Conservation (phyloP, 2,797 vertebrate genomes). For the Podarcis lilfordi region DNA sequence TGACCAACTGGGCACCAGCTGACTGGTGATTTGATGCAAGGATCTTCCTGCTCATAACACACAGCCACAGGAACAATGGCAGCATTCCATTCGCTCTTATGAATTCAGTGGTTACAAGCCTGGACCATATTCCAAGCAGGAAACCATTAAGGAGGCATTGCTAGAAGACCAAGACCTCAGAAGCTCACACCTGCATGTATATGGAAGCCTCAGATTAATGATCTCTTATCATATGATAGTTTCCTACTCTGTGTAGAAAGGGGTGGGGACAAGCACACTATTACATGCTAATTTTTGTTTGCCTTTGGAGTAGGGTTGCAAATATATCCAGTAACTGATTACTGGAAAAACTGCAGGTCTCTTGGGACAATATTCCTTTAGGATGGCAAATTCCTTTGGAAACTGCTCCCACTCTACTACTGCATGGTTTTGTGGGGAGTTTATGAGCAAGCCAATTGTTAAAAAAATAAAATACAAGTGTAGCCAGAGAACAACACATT, state of each 20-base stretch:
- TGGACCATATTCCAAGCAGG: background rate
- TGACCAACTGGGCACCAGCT: background rate
- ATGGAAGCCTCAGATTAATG: background rate
- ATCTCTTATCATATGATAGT: background rate
- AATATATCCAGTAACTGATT: background rate
- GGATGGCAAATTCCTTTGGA: background rate
- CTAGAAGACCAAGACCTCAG: background rate
- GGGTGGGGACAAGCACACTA: background rate
- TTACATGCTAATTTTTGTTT: background rate
- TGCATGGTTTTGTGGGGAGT: background rate
- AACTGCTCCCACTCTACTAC: background rate
- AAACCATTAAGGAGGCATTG: background rate
- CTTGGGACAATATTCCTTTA: background rate
- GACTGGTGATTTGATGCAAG: conserved; percentile 9
- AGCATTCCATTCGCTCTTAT: conserved; percentile 14
- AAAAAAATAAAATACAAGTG: background rate
- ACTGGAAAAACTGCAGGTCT: background rate
- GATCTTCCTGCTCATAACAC: conserved; percentile 33
- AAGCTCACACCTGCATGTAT: background rate
- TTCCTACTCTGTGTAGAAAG: background rate
- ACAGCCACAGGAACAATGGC: background rate
- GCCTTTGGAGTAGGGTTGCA: background rate
- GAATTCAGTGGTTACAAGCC: conserved; percentile 4
- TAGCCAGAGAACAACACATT: background rate
- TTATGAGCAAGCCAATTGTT: background rate